A percentile compares a stretch with the other conserved stretches of the same genome.
Conservation (phyloP, 1,140 invertebrate genomes). For the Zophobas morio region DNA sequence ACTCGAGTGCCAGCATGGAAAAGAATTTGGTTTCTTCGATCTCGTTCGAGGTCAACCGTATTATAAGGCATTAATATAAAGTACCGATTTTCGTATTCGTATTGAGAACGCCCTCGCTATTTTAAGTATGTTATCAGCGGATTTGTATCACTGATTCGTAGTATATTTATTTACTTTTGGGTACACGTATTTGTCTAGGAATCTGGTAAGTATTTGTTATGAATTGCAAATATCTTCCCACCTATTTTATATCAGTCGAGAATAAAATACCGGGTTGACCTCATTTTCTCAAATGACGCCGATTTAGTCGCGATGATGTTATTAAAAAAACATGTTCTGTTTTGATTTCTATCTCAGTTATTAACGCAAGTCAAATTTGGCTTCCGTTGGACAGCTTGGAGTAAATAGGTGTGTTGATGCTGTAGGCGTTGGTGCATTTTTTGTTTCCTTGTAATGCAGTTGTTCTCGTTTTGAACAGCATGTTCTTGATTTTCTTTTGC, state of each 20-base stretch:
- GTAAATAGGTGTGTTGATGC: too few species aligned
- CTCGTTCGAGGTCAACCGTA: too few species aligned
- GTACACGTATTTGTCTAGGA: constrained; percentile 12
- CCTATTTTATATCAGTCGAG: constrained; percentile 1
- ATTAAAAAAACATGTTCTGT: neutral
- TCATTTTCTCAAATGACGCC: constrained; percentile 1
- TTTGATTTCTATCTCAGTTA: neutral
- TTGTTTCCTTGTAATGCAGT: too few species aligned
- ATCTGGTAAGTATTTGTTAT: constrained; percentile 17
- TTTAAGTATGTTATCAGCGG: too few species aligned
- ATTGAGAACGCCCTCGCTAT: too few species aligned
- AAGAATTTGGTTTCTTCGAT: neutral
- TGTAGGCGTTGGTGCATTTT: too few species aligned
- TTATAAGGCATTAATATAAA: too few species aligned
- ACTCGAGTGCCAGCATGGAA: neutral
- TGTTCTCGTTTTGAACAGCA: too few species aligned
- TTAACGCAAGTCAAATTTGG: constrained; percentile 10
- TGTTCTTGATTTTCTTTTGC: too few species aligned
- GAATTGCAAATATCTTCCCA: constrained; percentile 23
- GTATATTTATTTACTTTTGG: neutral
- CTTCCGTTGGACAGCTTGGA: neutral
- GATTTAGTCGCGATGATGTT: constrained; percentile 4
- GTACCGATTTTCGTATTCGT: too few species aligned
- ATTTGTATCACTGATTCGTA: neutral
- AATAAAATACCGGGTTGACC: constrained; percentile 19